Percentiles rank a stretch among this genome's conserved stretches.
Conservation (phyloP, 2,113 vertebrate genomes). For the Hypanus sabinus region DNA sequence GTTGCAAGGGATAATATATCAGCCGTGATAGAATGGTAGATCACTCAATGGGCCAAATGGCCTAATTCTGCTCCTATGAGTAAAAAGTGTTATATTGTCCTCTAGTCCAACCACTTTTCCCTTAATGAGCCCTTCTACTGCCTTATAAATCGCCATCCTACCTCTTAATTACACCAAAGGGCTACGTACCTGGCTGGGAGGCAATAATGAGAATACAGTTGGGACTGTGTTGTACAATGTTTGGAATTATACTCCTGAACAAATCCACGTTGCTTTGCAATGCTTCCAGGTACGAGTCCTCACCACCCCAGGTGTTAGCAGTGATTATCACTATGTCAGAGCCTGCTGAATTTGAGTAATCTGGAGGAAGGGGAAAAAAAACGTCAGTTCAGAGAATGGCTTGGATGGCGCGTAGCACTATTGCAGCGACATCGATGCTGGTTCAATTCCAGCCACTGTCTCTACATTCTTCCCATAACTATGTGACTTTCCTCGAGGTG, state of each 20-base stretch:
- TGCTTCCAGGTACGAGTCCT: conserved; percentile 77
- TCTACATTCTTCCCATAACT: no score
- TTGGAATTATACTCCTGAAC: conserved; percentile 72
- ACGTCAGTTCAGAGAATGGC: neutral
- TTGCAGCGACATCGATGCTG: no score
- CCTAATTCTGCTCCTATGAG: no score
- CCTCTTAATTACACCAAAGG: no score
- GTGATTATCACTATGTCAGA: conserved; percentile 83
- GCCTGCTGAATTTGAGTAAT: conserved; percentile 69
- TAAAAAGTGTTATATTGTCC: neutral
- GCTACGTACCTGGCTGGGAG: conserved; percentile 73
- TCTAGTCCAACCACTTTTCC: neutral
- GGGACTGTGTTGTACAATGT: conserved; percentile 68
- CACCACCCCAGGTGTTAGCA: conserved; percentile 73
- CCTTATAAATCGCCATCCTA: neutral
- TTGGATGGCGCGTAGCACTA: neutral
- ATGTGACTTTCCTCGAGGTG: no score
- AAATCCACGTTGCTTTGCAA: conserved; percentile 87
- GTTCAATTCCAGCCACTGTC: no score
- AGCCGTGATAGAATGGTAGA: no score
- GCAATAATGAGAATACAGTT: conserved; percentile 71
- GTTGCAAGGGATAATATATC: no score
- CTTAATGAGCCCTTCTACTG: neutral
- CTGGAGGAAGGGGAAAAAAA: conserved; percentile 51
- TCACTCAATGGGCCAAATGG: no score